A percentile compares a stretch with the other conserved stretches of the same genome.
These are phyloP conservation scores for Saxidomus purpurata DNA, from an alignment of 1,140 invertebrate genomes.

Conservation along the genomic window DNA sequence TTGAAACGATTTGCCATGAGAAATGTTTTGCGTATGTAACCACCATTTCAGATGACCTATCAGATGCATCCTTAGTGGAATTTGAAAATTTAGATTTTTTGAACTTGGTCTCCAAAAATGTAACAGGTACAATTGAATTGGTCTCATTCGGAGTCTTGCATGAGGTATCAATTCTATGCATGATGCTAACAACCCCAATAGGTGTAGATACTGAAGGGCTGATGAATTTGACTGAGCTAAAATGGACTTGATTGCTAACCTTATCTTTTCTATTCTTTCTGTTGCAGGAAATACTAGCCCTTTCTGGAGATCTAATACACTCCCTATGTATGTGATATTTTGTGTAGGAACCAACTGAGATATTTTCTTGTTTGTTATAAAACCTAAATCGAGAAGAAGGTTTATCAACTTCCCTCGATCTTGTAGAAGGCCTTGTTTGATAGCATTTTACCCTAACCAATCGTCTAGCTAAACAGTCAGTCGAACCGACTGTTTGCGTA, in stretches of 20 bases:
- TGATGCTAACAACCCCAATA: slow-evolving; percentile 29
- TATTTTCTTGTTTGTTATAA: slow-evolving; percentile 41
- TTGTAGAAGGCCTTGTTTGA: not conserved
- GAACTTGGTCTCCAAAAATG: slow-evolving; percentile 37
- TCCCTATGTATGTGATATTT: slow-evolving; percentile 21
- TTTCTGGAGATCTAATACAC: slow-evolving; percentile 14
- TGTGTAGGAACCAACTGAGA: slow-evolving; percentile 30
- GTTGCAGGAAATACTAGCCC: not conserved
- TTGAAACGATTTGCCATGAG: slow-evolving; percentile 8
- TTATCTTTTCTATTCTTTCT: slow-evolving; percentile 21
- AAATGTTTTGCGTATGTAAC: slow-evolving; percentile 32
- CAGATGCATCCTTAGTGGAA: slow-evolving; percentile 4
- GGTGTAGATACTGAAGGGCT: slow-evolving; percentile 24
- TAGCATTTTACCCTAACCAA: slow-evolving; percentile 33
- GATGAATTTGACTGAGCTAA: not conserved
- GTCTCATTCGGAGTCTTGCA: slow-evolving; percentile 16
- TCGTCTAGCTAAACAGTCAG: slow-evolving; percentile 43
- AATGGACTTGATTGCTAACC: slow-evolving; percentile 8
- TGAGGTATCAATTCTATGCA: not conserved
- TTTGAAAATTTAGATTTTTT: not conserved
- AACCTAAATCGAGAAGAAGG: not conserved
- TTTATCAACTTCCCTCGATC: slow-evolving; percentile 34
- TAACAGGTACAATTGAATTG: slow-evolving; percentile 46
- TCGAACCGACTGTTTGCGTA: slow-evolving; percentile 8
- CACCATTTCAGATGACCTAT: slow-evolving; percentile 32